A percentile compares a stretch with the other conserved stretches of the same genome.
Evolutionary conservation across 2,888 invertebrate species (phyloP).

Genomic region (Pemphredon lugubris): DNA sequence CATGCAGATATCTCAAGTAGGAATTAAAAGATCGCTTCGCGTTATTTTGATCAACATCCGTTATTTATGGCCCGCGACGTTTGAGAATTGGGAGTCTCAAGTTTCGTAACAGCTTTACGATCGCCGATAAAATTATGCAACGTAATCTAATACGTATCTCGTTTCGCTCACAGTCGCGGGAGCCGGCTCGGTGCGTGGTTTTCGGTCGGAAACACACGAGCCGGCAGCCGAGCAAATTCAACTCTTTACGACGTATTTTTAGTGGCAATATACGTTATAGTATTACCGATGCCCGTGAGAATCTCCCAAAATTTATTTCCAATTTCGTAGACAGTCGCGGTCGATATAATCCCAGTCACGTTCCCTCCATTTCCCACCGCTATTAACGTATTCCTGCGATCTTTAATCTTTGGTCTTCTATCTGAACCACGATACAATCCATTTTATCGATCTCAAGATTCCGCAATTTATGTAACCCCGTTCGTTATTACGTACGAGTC

Average conservation of each 20-base stretch:
- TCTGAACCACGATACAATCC: too few species aligned
- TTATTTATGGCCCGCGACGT: conserved; percentile 54
- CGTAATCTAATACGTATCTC: conserved; percentile 75
- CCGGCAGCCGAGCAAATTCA: conserved; percentile 49
- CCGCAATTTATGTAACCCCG: too few species aligned
- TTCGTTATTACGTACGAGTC: too few species aligned
- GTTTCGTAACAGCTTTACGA: conserved; percentile 69
- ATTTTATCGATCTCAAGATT: too few species aligned
- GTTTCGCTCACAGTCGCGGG: conserved; percentile 67
- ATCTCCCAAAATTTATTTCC: conserved; percentile 25
- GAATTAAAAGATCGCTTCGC: conserved; percentile 3
- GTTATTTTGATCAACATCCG: conserved; percentile 55
- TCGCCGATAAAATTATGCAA: conserved; percentile 77
- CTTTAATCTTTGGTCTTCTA: too few species aligned
- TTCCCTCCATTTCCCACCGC: background rate
- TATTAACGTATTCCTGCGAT: background rate
- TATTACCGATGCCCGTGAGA: conserved; percentile 46
- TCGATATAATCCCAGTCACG: conserved; percentile 6
- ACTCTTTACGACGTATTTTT: conserved; percentile 45
- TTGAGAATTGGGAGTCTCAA: conserved; percentile 62
- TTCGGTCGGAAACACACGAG: conserved; percentile 48
- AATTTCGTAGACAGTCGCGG: background rate
- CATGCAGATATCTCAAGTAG: too few species aligned
- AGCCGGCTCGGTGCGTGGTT: conserved; percentile 50
- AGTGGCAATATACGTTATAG: conserved; percentile 7